phyloP scores from a whole-genome alignment of 2,888 invertebrate species.

The Cylindroiulus punctatus region DNA sequence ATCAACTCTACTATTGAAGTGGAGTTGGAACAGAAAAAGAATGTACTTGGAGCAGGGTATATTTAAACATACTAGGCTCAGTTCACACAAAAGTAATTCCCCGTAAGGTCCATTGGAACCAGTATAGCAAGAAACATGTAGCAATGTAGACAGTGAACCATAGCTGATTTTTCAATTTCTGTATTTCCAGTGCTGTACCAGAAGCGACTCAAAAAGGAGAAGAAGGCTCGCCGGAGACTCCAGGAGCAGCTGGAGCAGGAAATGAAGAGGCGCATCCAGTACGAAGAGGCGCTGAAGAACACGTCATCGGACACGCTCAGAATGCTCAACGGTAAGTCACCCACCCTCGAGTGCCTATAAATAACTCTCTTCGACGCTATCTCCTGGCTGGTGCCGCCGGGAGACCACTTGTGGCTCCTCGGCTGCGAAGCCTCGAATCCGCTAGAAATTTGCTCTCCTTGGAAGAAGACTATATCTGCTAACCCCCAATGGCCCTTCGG shows the following conservation, averaged over 20 bases:
- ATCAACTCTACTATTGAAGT: too few relatives aligned
- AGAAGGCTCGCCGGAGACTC: slow-evolving; percentile 81
- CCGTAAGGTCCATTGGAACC: too few relatives aligned
- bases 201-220: slow-evolving; percentile 88
- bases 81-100: too few relatives aligned
- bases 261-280: slow-evolving; percentile 80
- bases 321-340: slow-evolving; percentile 78
- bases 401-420: slow-evolving; percentile 41
- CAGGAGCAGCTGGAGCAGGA: slow-evolving; percentile 87
- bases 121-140: too few relatives aligned
- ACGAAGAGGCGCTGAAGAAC: slow-evolving; percentile 82
- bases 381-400: neutral
- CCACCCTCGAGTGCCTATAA: neutral
- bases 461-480: too few relatives aligned
- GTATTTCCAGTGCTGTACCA: slow-evolving; percentile 81
- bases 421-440: neutral
- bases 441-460: too few relatives aligned
- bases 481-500: slow-evolving; percentile 60
- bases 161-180: neutral
- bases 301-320: slow-evolving; percentile 81
- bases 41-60: too few relatives aligned
- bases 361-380: slow-evolving; percentile 8
- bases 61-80: too few relatives aligned
- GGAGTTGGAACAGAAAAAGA: too few relatives aligned
- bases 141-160: too few relatives aligned